Evolutionary conservation across 2,797 vertebrate genomes (phyloP).

Genomic region (Danio jaintianensis): DNA sequence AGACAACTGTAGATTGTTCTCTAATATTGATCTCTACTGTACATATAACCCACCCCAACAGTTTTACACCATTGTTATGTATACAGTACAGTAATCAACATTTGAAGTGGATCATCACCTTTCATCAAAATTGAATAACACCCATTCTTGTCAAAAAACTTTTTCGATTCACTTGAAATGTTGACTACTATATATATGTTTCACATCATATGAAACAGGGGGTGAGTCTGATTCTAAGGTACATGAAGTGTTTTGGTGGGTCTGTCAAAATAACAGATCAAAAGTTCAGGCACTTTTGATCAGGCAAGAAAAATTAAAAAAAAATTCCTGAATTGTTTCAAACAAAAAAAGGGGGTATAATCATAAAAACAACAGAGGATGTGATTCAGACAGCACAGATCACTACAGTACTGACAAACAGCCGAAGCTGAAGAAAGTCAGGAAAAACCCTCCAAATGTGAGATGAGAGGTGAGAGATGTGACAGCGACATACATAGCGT

Average conservation of each 20-base stretch:
- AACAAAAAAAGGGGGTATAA: neutral
- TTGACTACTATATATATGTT: too few relatives aligned
- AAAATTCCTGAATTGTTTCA: neutral
- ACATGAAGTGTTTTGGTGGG: neutral
- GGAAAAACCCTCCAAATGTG: neutral
- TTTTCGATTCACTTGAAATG: too few relatives aligned
- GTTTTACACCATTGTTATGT: too few relatives aligned
- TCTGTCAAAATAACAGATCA: neutral
- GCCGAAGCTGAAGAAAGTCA: neutral
- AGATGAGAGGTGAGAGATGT: neutral
- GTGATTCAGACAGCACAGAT: conserved; percentile 7
- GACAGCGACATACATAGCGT: conserved; percentile 23
- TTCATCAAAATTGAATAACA: too few relatives aligned
- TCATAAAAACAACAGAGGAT: conserved; percentile 1
- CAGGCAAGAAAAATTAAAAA: neutral
- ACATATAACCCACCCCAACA: too few relatives aligned
- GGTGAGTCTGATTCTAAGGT: neutral
- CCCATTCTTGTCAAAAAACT: too few relatives aligned
- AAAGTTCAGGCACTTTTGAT: neutral
- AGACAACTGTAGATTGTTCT: too few relatives aligned
- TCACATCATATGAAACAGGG: neutral
- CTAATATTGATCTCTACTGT: too few relatives aligned
- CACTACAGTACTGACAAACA: neutral
- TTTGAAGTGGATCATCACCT: too few relatives aligned
- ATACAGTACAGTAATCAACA: too few relatives aligned